Evolutionary conservation across 2,797 vertebrate genomes (phyloP).

Genomic region (Petrocephalus schoutedeni): DNA sequence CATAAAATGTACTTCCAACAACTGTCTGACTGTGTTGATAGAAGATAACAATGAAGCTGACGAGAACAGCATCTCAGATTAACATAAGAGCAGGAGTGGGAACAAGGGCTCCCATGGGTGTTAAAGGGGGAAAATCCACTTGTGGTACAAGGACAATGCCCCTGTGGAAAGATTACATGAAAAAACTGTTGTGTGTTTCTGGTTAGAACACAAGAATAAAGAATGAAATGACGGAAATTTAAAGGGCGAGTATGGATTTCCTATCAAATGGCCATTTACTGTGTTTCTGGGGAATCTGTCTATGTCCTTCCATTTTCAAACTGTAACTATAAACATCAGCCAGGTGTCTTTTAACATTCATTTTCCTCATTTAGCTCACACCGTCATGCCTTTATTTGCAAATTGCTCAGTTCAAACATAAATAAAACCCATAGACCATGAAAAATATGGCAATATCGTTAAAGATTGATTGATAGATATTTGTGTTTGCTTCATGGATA

Average conservation of each 20-base stretch:
- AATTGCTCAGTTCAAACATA: slow-evolving; percentile 12
- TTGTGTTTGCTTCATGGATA: background rate
- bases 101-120: background rate
- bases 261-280: background rate
- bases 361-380: background rate
- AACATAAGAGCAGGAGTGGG: background rate
- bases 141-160: background rate
- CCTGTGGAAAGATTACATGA: background rate
- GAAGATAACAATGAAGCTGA: background rate
- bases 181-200: background rate
- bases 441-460: background rate
- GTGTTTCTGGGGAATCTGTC: background rate
- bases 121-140: background rate
- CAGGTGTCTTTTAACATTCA: background rate
- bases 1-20: background rate
- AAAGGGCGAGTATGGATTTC: background rate
- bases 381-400: background rate
- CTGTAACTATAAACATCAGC: background rate
- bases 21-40: background rate
- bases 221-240: background rate
- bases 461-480: background rate
- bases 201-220: background rate
- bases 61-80: background rate
- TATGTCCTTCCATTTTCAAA: background rate
- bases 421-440: background rate